phyloP scores from a whole-genome alignment of 2,888 invertebrate genomes.

The Pecten maximus region DNA sequence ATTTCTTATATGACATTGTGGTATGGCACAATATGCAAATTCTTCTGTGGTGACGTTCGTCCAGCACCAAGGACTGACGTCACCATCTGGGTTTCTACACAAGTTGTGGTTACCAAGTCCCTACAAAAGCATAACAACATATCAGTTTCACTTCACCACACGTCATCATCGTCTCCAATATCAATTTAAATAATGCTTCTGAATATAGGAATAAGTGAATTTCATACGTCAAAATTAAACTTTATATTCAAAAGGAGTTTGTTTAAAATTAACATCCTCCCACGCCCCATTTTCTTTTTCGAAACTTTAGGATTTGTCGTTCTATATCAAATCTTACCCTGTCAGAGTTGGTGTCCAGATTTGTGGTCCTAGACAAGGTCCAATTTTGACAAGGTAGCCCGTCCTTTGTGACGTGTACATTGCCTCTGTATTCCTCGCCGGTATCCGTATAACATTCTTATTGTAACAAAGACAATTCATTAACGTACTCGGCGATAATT shows the following conservation, averaged over 20 bases:
- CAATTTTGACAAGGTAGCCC: neutral
- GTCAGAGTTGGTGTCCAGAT: neutral
- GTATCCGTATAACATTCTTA: neutral
- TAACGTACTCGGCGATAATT: too few species aligned
- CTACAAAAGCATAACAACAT: neutral
- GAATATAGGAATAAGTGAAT: too few species aligned
- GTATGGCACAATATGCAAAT: slow-evolving; percentile 15
- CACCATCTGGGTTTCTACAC: neutral
- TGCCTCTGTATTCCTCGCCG: neutral
- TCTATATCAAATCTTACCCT: neutral
- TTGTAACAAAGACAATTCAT: too few species aligned
- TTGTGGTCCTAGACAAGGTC: neutral
- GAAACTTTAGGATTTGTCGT: too few species aligned
- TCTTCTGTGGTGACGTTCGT: neutral
- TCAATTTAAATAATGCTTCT: too few species aligned
- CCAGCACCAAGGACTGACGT: slow-evolving; percentile 21
- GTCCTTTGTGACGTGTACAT: neutral
- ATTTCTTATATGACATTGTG: neutral
- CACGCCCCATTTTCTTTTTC: too few species aligned
- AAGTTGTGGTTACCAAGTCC: neutral
- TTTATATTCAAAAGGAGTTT: too few species aligned
- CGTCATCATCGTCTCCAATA: too few species aligned
- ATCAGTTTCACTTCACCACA: too few species aligned
- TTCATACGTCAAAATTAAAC: too few species aligned
- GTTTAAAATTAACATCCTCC: too few species aligned